These are phyloP conservation scores for Formicarius rufipectus DNA, from an alignment of 2,113 vertebrate genomes.

Conservation along the genomic window DNA sequence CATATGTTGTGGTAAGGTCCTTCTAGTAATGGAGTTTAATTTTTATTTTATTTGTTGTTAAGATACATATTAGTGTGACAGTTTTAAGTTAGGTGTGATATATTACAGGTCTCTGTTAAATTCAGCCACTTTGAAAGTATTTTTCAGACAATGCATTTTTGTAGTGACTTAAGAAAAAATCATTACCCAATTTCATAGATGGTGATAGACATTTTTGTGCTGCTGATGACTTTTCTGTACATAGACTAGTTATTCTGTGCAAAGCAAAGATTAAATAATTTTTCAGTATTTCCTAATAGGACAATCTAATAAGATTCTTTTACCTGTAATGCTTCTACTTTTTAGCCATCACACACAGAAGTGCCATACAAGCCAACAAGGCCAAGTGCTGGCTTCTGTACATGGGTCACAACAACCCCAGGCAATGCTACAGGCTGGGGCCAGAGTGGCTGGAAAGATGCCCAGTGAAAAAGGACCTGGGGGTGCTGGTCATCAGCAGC, in stretches of 20 bases:
- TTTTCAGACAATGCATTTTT: background rate
- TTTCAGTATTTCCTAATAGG: background rate
- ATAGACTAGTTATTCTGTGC: background rate
- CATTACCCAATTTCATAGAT: background rate
- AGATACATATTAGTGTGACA: background rate
- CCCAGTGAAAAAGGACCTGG: too few species aligned
- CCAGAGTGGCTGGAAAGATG: background rate
- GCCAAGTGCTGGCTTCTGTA: rapidly evolving
- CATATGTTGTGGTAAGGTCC: background rate
- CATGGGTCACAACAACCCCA: rapidly evolving
- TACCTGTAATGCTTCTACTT: background rate
- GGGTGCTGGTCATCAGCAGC: background rate
- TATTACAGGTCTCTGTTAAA: background rate
- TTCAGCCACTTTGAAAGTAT: background rate
- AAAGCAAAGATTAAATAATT: background rate
- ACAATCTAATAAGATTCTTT: background rate
- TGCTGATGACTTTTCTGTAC: background rate
- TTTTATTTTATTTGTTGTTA: background rate
- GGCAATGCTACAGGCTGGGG: background rate
- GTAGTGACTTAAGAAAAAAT: background rate
- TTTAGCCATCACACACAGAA: background rate
- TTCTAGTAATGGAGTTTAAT: background rate
- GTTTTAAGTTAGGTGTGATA: background rate
- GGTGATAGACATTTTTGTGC: background rate
- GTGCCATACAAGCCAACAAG: background rate